Conservation (phyloP, 2,888 invertebrate species). For the Mayetiola destructor region DNA sequence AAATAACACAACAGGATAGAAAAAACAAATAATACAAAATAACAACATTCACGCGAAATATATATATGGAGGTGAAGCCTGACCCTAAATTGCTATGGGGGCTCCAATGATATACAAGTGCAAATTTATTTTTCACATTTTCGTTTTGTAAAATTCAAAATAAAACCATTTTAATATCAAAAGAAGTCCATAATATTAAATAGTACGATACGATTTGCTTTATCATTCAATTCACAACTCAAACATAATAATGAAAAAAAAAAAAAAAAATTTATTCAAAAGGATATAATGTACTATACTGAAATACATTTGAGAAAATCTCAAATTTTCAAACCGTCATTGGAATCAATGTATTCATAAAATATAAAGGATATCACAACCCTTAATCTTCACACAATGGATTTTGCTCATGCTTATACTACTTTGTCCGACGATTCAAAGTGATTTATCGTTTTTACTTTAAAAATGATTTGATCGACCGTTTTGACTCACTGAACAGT, state of each 20-base stretch:
- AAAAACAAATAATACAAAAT: neutral
- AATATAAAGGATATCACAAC: constrained; percentile 12
- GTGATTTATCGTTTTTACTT: constrained; percentile 2
- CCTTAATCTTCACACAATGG: constrained; percentile 3
- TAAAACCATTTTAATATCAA: constrained; percentile 5
- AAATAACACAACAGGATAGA: neutral
- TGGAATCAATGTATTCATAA: constrained; percentile 12
- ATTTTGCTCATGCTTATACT: neutral
- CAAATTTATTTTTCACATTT: constrained; percentile 7
- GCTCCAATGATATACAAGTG: neutral
- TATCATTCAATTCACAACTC: too few relatives aligned
- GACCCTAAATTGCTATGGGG: constrained; percentile 1
- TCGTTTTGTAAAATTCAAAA: neutral
- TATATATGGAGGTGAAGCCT: neutral
- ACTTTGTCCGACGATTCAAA: constrained; percentile 1
- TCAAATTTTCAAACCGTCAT: too few relatives aligned
- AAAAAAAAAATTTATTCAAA: too few relatives aligned
- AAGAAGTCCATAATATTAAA: neutral
- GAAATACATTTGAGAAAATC: too few relatives aligned
- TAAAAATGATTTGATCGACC: neutral
- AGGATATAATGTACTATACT: too few relatives aligned
- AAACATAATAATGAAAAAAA: too few relatives aligned
- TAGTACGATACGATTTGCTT: neutral
- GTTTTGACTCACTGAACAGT: neutral
- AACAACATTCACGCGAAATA: neutral